Evolutionary conservation across 2,797 vertebrate genomes (phyloP).

Genomic region (Sparidentex hasta): DNA sequence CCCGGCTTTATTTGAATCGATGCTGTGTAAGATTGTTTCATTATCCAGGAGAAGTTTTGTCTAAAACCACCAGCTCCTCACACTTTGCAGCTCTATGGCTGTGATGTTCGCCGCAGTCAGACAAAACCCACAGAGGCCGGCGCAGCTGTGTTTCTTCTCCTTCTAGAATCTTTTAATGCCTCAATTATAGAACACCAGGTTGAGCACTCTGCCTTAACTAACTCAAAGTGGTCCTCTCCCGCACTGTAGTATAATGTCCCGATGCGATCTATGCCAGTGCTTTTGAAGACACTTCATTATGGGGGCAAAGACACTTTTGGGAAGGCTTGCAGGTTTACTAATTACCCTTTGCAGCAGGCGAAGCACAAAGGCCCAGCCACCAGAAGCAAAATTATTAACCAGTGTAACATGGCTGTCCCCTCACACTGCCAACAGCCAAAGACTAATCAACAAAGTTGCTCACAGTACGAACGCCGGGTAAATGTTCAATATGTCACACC

Average conservation of each 20-base stretch:
- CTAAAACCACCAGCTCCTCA: not conserved
- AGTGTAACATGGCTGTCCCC: not conserved
- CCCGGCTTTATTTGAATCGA: no score
- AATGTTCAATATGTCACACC: not conserved
- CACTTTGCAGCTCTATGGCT: not conserved
- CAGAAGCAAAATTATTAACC: not conserved
- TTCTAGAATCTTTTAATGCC: not conserved
- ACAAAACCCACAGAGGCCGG: not conserved
- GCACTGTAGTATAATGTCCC: not conserved
- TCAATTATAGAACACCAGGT: not conserved
- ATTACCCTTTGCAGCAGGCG: conserved; percentile 28
- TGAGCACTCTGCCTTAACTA: not conserved
- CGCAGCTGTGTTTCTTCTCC: not conserved
- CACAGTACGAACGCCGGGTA: not conserved
- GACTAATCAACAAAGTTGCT: not conserved
- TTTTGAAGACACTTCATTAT: conserved; percentile 18
- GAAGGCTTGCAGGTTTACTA: conserved; percentile 14
- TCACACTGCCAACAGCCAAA: not conserved
- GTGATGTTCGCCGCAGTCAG: not conserved
- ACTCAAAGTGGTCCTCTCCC: not conserved
- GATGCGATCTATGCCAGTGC: not conserved
- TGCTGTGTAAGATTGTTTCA: no score
- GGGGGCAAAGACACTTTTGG: conserved; percentile 16
- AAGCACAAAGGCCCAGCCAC: conserved; percentile 8
- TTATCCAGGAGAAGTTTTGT: not conserved